A percentile compares a stretch with the other conserved stretches of the same genome.
These are phyloP conservation scores for Catharus fuscescens DNA, from an alignment of 2,113 vertebrate genomes.

Conservation along the genomic window DNA sequence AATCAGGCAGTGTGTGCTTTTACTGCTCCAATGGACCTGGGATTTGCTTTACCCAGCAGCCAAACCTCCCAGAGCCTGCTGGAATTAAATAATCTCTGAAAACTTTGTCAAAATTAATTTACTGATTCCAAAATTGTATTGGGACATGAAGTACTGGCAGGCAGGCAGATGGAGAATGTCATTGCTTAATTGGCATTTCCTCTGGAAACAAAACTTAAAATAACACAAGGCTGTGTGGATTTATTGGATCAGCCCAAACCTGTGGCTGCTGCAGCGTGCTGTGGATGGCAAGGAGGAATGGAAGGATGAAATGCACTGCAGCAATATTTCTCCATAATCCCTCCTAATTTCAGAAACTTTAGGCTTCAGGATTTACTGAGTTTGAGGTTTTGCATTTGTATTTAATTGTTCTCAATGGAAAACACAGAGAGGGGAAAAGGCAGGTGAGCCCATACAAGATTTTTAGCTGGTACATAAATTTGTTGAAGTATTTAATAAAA, in stretches of 20 bases:
- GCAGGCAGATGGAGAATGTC: neutral
- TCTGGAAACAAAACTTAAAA: neutral
- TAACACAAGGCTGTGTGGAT: neutral
- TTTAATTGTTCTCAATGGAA: neutral
- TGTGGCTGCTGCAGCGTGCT: neutral
- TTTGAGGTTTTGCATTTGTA: neutral
- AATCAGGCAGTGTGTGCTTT: fast-evolving
- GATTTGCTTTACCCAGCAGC: neutral
- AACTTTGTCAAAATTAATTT: neutral
- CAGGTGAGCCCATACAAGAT: neutral
- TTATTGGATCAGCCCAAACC: neutral
- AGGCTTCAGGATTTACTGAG: neutral
- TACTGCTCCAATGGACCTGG: fast-evolving
- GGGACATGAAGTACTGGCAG: neutral
- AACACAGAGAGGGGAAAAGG: neutral
- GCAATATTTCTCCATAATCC: fast-evolving
- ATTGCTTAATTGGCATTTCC: neutral
- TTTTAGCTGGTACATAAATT: neutral
- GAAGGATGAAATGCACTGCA: neutral
- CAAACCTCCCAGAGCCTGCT: neutral
- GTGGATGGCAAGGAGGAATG: neutral
- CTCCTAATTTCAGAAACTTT: neutral
- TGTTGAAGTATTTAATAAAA: neutral
- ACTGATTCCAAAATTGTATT: neutral
- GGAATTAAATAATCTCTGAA: neutral